Base-by-base conservation (phyloP, 2,888 invertebrate genomes). In the Augochlorella aurata region DNA sequence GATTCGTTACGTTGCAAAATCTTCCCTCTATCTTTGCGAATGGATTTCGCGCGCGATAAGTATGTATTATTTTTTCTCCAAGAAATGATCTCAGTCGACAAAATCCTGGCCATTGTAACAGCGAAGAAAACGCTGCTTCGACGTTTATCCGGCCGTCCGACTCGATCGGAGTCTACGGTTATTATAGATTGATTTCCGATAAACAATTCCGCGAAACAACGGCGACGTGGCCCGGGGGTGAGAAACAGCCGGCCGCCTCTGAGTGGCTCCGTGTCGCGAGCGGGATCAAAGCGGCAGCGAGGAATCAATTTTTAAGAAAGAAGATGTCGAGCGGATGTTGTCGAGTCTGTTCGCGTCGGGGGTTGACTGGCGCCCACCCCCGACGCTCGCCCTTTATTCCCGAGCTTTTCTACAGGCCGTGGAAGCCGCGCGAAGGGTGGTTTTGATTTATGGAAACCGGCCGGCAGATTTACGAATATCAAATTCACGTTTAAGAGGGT, bases 401-500 rank as follows among this genome's bases (percentile, higher is more conserved):
- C 78, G 69, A 49, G 84, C 82, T 75, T 80, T 73, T 79, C 84
- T 71, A 70, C 71, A 74, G 83, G 74, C 83, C 69, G 83, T 68
- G 79, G 76, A 66, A 45, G 65, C 74, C 58, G 47, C 18, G 65
- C 66, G 69, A 87, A 89, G 92, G 92, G 92, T 91, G 90, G 91
- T 93, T 93, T 92, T 93, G 93, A 93, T 92, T 93, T 93, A 93
- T 92, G 91, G 91, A 89, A 90, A 91, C 89, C 91, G 90, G 90
- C 91, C 91, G 92, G 89, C 91, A 92, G 92, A 93, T 93, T 93
- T 93, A 93, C 92, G 92, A 92, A 93, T 93, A 93, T 93, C 92
- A 92, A 92, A 92, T 92, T 91, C 92, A 84, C 91, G 92, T 93
- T 93, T 90, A 90, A 90, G 88, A 84, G 88, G 85, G 85, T 85